Evolutionary conservation across 2,888 invertebrate genomes (phyloP).

Genomic region (Amblyjoppa fuscipennis): DNA sequence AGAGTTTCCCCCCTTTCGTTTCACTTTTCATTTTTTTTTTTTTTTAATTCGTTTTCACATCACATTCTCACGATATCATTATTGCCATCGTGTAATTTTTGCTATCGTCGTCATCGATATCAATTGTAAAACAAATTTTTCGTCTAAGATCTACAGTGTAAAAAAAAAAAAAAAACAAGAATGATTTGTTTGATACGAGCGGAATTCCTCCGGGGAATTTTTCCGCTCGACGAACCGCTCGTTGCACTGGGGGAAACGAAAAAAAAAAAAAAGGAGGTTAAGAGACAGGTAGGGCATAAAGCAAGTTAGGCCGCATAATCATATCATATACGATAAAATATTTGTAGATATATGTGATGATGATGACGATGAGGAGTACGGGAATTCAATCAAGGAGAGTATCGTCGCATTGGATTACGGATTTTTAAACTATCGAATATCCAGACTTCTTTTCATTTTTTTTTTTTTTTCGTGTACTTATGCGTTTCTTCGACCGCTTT

Average conservation of each 20-base stretch:
- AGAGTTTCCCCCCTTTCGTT: background rate
- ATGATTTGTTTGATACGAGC: slow-evolving; percentile 14
- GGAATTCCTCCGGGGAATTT: background rate
- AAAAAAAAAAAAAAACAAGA: slow-evolving; percentile 2
- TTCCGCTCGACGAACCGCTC: background rate
- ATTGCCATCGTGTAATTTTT: slow-evolving; percentile 58
- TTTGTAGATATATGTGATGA: slow-evolving; percentile 57
- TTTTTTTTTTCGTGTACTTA: slow-evolving; percentile 62
- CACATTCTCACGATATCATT: slow-evolving; percentile 71
- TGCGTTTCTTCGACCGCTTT: slow-evolving; percentile 53
- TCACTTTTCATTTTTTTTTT: background rate
- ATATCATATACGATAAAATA: slow-evolving; percentile 76
- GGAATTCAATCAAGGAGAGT: slow-evolving; percentile 71
- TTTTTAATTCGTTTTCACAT: slow-evolving; percentile 68
- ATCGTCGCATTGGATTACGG: slow-evolving; percentile 69
- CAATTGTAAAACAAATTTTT: slow-evolving; percentile 11
- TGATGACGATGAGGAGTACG: slow-evolving; percentile 66
- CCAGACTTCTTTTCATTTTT: slow-evolving; percentile 21
- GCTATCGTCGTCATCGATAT: slow-evolving; percentile 16
- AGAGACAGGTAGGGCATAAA: slow-evolving; percentile 69
- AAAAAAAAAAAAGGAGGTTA: slow-evolving; percentile 30
- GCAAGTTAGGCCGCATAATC: slow-evolving; percentile 77
- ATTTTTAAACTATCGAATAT: slow-evolving; percentile 33
- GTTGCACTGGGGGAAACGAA: slow-evolving; percentile 19
- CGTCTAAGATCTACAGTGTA: background rate